These are phyloP conservation scores for Ictalurus punctatus DNA, from an alignment of 2,113 vertebrate genomes.

Conservation along the genomic window DNA sequence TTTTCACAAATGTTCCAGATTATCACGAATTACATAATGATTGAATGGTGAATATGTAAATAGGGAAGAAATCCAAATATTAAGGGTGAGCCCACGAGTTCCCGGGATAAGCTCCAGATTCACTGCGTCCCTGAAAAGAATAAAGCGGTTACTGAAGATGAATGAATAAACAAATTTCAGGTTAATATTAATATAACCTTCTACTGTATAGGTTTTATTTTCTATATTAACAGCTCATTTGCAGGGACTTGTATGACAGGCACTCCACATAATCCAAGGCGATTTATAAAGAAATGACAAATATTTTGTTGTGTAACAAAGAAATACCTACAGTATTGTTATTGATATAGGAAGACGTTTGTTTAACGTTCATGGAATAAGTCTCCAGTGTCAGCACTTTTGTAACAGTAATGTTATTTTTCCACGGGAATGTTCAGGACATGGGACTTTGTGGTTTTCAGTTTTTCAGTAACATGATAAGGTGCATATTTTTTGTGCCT, in stretches of 20 bases:
- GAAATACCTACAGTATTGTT: background rate
- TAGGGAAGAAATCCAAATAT: background rate
- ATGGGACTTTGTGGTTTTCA: background rate
- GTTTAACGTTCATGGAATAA: background rate
- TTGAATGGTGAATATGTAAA: background rate
- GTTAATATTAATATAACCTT: background rate
- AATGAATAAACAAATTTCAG: background rate
- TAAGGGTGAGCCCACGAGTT: background rate
- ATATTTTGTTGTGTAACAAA: background rate
- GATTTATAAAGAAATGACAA: background rate
- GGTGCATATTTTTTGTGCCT: background rate
- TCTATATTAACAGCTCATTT: background rate
- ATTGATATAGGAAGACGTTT: background rate
- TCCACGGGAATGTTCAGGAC: background rate
- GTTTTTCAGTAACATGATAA: background rate
- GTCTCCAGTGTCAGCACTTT: background rate
- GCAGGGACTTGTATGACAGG: background rate
- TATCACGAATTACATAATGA: background rate
- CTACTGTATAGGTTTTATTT: background rate
- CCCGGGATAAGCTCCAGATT: background rate
- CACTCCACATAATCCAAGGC: background rate
- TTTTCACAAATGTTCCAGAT: background rate
- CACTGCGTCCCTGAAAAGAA: background rate
- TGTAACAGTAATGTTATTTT: background rate
- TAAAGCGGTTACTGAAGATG: background rate